These are phyloP conservation scores for Eurytoma adleriae DNA, from an alignment of 2,888 invertebrate genomes.

Conservation along the genomic window DNA sequence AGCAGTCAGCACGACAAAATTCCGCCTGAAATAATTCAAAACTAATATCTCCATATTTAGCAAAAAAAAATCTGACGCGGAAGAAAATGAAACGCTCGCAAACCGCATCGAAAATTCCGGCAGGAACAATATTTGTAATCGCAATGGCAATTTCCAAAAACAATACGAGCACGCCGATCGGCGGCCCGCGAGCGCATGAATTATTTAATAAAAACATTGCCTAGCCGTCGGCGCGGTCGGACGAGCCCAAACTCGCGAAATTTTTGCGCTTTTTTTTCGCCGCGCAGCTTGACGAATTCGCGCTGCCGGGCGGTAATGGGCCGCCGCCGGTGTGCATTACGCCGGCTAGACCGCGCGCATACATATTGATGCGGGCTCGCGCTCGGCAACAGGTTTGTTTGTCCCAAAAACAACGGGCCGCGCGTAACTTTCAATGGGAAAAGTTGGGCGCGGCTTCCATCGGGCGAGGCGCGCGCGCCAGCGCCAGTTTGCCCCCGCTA, in stretches of 20 bases:
- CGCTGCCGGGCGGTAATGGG: neutral
- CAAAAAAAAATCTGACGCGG: too few relatives aligned
- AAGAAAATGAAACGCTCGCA: too few relatives aligned
- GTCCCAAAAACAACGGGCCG: constrained; percentile 36
- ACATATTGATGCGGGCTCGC: constrained; percentile 7
- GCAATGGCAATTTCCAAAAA: too few relatives aligned
- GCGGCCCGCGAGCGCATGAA: neutral
- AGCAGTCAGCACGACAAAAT: too few relatives aligned
- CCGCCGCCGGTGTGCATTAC: neutral
- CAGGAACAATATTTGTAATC: too few relatives aligned
- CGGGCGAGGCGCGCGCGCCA: neutral
- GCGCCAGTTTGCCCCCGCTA: neutral
- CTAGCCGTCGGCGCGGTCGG: neutral
- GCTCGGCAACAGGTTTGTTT: constrained; percentile 46
- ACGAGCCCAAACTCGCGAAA: neutral
- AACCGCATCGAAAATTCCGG: neutral
- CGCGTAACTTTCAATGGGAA: constrained; percentile 45
- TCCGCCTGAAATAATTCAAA: too few relatives aligned
- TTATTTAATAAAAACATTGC: constrained; percentile 15
- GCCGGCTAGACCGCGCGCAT: neutral
- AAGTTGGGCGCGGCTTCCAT: constrained; percentile 33
- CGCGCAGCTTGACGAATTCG: neutral
- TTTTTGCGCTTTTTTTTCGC: neutral
- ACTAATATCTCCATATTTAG: too few relatives aligned
- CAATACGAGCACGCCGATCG: too few relatives aligned